Conservation (phyloP, 2,113 vertebrate genomes). For the Colaptes auratus region DNA sequence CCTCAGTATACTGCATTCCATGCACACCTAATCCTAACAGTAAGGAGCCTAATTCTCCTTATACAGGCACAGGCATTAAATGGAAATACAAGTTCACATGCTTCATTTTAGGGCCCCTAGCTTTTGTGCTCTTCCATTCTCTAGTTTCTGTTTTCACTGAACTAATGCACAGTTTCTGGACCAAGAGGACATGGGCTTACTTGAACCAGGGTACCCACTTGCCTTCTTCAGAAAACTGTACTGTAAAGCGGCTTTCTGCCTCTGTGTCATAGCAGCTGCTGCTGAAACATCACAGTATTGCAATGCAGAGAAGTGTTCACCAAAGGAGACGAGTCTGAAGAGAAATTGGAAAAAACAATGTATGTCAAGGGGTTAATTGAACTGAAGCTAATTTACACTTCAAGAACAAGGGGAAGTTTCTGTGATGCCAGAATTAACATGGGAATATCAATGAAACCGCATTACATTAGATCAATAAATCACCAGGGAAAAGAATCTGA, state of each 20-base stretch:
- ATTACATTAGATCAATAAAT: conserved; percentile 16
- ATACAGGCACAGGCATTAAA: background rate
- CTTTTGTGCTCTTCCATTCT: background rate
- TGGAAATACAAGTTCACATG: background rate
- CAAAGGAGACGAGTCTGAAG: background rate
- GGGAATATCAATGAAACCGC: conserved; percentile 18
- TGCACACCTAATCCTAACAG: background rate
- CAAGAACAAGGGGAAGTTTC: conserved; percentile 30
- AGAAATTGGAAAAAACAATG: conserved; percentile 25
- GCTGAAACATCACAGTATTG: background rate
- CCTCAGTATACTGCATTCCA: background rate
- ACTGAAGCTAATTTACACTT: conserved; percentile 44
- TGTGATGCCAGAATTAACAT: conserved; percentile 19
- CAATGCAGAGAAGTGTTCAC: background rate
- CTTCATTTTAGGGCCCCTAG: background rate
- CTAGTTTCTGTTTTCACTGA: background rate
- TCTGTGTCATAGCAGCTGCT: background rate
- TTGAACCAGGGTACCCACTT: background rate
- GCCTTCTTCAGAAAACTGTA: background rate
- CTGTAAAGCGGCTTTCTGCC: background rate
- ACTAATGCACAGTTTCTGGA: background rate
- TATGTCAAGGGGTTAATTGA: conserved; percentile 57
- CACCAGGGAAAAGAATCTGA: background rate
- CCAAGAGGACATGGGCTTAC: background rate
- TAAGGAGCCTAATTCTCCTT: background rate